Evolutionary conservation across 37 sponge, comb jelly and placozoan species (phyloP).

Genomic region (Beroe ovata): DNA sequence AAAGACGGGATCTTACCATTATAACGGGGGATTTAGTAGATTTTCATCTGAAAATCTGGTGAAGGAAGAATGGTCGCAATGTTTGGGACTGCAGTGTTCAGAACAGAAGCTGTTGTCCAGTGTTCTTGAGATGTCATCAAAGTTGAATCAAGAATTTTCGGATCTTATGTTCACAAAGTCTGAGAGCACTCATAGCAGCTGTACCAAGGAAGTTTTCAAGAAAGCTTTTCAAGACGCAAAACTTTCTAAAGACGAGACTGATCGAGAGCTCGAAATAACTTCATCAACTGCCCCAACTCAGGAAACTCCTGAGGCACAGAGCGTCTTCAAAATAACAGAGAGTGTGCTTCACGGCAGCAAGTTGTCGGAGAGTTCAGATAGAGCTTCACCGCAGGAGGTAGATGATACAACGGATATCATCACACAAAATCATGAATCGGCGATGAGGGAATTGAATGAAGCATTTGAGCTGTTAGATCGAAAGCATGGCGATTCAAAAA

Average conservation of each 20-base stretch:
- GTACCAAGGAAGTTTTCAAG: not conserved
- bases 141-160: constrained; percentile 36
- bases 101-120: constrained; percentile 3
- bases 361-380: not conserved
- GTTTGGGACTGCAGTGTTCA: constrained; percentile 16
- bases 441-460: not conserved
- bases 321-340: not conserved
- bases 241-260: not conserved
- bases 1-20: constrained; percentile 23
- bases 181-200: not conserved
- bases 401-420: not conserved
- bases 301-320: not conserved
- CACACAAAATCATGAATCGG: constrained; percentile 15
- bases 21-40: not conserved
- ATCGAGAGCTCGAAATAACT: not conserved
- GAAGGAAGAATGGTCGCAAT: not conserved
- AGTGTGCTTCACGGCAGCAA: not conserved
- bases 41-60: not conserved
- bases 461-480: not conserved
- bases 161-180: constrained; percentile 1
- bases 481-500: constrained; percentile 4
- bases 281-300: not conserved
- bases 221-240: not conserved
- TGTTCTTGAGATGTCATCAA: not conserved
- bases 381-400: not conserved